Evolutionary conservation across 2,113 vertebrate genomes (phyloP).

Genomic region (Cranoglanis bouderius): DNA sequence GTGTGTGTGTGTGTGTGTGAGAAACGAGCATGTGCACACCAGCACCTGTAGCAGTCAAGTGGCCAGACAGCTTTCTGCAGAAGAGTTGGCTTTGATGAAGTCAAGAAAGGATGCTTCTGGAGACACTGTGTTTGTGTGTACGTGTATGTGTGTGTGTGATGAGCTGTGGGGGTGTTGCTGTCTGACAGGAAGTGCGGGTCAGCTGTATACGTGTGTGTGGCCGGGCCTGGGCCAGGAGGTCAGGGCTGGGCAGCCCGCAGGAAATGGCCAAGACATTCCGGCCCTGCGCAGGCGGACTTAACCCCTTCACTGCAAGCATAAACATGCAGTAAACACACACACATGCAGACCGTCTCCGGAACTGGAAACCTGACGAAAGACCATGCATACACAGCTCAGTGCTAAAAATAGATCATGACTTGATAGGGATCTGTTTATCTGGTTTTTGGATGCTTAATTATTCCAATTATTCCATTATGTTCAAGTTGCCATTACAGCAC

Average conservation of each 20-base stretch:
- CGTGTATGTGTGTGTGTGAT: slow-evolving; percentile 53
- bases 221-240: slow-evolving; percentile 65
- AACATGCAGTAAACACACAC: slow-evolving; percentile 7
- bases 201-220: slow-evolving; percentile 61
- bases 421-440: not conserved
- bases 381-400: not conserved
- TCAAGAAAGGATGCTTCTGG: slow-evolving; percentile 31
- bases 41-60: slow-evolving; percentile 42
- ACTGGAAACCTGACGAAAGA: slow-evolving; percentile 6
- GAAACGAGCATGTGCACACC: not conserved
- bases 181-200: slow-evolving; percentile 75
- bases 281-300: slow-evolving; percentile 61
- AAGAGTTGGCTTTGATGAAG: slow-evolving; percentile 29
- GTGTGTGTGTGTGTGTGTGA: slow-evolving; percentile 4
- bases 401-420: slow-evolving; percentile 11
- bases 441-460: slow-evolving; percentile 8
- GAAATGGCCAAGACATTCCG: slow-evolving; percentile 70
- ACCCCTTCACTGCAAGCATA: slow-evolving; percentile 54
- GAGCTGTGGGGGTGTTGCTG: slow-evolving; percentile 70
- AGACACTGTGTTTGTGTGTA: slow-evolving; percentile 41
- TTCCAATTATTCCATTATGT: not conserved
- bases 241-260: slow-evolving; percentile 69
- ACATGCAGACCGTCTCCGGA: slow-evolving; percentile 4
- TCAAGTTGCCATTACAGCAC: not conserved
- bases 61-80: not conserved